A percentile compares a stretch with the other conserved stretches of the same genome.
phyloP scores from a whole-genome alignment of 2,113 vertebrate genomes.

The Shinisaurus crocodilurus region DNA sequence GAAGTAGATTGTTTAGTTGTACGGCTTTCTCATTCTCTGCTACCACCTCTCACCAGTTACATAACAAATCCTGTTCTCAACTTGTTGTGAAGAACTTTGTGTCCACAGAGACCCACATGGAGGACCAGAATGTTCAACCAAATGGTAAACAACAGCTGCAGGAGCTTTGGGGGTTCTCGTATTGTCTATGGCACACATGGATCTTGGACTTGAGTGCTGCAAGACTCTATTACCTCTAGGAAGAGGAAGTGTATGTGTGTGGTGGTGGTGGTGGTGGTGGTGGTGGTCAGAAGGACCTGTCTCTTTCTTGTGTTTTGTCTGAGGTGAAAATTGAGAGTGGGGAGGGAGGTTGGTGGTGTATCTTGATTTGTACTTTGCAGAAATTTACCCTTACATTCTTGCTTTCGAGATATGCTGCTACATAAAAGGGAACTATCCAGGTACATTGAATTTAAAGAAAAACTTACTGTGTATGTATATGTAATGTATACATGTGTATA shows the following conservation, averaged over 20 bases:
- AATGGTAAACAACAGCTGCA: slow-evolving; percentile 63
- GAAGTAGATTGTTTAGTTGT: slow-evolving; percentile 48
- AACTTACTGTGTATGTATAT: neutral
- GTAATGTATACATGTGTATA: neutral
- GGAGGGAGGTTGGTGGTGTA: neutral
- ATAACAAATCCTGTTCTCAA: slow-evolving; percentile 34
- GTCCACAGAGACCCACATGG: slow-evolving; percentile 45
- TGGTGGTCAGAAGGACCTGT: neutral
- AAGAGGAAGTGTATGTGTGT: neutral
- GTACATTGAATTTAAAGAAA: neutral
- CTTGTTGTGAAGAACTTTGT: slow-evolving; percentile 45
- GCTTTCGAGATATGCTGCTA: neutral
- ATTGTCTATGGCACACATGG: slow-evolving; percentile 39
- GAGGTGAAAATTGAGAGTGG: neutral
- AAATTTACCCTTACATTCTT: neutral
- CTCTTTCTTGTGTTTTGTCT: slow-evolving; percentile 18
- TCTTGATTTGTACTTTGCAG: neutral
- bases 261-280: too few species aligned
- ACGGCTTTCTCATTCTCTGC: slow-evolving; percentile 23
- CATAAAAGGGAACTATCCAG: neutral
- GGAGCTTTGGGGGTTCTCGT: slow-evolving; percentile 41
- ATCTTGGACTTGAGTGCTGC: slow-evolving; percentile 13
- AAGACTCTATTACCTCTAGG: neutral
- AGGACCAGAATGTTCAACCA: slow-evolving; percentile 34
- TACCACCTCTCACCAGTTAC: slow-evolving; percentile 24